Evolutionary conservation across 2,113 vertebrate genomes (phyloP), one percentile per base, ranked within the genome.

Genomic region (Antigone vipio): DNA sequence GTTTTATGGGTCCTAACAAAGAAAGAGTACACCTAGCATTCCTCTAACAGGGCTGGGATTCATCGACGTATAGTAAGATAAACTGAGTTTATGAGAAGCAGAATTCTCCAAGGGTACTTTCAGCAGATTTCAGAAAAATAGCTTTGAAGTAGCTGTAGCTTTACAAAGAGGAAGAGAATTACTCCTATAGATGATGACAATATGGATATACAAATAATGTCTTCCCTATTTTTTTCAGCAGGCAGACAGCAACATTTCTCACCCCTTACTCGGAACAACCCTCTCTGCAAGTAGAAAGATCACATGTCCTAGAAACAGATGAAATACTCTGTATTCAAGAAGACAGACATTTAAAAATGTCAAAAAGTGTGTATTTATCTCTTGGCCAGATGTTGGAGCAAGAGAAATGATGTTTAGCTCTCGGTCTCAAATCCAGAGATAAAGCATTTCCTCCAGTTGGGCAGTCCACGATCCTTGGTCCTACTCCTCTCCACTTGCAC

Each of bases 111-210:
- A 78, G 93, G 75, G 58, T 88, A 69, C 74, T 96, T 88, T 35
- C 73, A 78, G 34, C 73, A 78, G 83, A 92, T 96, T 97, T 95
- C 75, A 79, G 38, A 85, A 96, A 88, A 96, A 44, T 71, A 87
- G n/a, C 84, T 95, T 75, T 81, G 66, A 89, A 68, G 67, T 16
- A 83, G 56, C 42, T 73, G 53, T 62, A 74, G 15, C 56, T 81
- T 87, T 87, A 78, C 26, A n/a, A 79, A 83, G 27, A 81, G 29
- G 40, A 80, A 80, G 21, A 81, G 5, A 85, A 91, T 55, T 71
- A 69, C 50, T 90, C 50, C 78, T 76, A 12, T 2, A 81, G 75
- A 16, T 71, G 21, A 75, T 1, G 15, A 68, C 22, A 81, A 35
- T 55, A 92, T 19, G 9, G 19, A 21, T 66, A 64, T 15, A 64